Conservation (phyloP, 1,140 invertebrate genomes). For the Leptoteleia sp. region DNA sequence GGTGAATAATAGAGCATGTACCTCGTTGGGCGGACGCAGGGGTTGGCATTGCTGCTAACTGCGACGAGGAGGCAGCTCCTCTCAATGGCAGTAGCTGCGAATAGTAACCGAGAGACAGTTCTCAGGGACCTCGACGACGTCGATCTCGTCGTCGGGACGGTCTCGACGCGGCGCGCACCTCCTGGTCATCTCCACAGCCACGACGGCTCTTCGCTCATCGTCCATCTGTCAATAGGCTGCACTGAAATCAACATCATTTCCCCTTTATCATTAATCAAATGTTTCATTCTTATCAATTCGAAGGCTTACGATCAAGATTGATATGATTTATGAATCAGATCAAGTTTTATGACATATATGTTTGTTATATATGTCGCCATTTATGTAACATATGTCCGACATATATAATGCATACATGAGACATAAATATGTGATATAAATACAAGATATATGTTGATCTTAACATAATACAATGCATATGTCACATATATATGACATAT, state of each 20-base stretch:
- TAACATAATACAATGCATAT: too few species aligned
- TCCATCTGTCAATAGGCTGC: slow-evolving; percentile 60
- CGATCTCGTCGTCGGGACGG: slow-evolving; percentile 68
- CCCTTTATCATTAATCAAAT: too few species aligned
- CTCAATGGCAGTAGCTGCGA: slow-evolving; percentile 64
- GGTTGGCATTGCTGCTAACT: slow-evolving; percentile 69
- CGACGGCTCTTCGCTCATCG: slow-evolving; percentile 63
- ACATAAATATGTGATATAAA: too few species aligned
- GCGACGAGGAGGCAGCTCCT: slow-evolving; percentile 64
- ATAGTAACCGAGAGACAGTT: slow-evolving; percentile 53
- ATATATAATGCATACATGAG: too few species aligned
- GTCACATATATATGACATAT: too few species aligned
- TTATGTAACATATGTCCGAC: too few species aligned
- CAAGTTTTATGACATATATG: too few species aligned
- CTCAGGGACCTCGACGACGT: slow-evolving; percentile 67
- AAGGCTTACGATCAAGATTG: too few species aligned
- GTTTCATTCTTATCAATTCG: too few species aligned
- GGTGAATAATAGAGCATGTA: slow-evolving; percentile 44
- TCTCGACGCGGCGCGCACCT: slow-evolving; percentile 70
- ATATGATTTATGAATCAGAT: too few species aligned
- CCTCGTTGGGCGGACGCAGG: slow-evolving; percentile 69
- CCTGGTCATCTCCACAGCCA: slow-evolving; percentile 69
- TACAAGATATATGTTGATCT: too few species aligned
- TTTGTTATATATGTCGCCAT: too few species aligned
- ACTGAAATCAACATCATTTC: slow-evolving; percentile 22